Evolutionary conservation across 1,140 invertebrate species (phyloP).

Genomic region (Drosophila dunni): DNA sequence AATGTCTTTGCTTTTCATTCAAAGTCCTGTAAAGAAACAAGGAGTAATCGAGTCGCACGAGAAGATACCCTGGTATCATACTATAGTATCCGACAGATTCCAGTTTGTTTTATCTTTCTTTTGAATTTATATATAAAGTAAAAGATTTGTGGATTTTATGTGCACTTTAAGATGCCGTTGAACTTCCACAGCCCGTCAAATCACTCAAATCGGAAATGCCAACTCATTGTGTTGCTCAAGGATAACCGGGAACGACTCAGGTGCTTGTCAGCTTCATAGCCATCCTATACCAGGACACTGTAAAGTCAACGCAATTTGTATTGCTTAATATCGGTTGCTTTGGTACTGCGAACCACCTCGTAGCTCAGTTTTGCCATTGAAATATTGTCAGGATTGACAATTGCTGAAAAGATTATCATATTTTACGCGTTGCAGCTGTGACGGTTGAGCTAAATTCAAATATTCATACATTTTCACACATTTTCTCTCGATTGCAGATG

Average conservation of each 20-base stretch:
- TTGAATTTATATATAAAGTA: background rate
- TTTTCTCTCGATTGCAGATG: conserved; percentile 85
- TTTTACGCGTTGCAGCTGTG: conserved; percentile 31
- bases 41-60: background rate
- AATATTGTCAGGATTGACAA: conserved; percentile 75
- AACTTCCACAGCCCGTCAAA: conserved; percentile 31
- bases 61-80: no score
- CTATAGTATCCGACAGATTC: no score
- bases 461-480: conserved; percentile 29
- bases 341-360: background rate
- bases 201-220: conserved; percentile 58
- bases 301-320: conserved; percentile 62
- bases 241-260: conserved; percentile 7
- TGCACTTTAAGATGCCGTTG: conserved; percentile 51
- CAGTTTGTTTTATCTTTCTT: background rate
- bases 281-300: conserved; percentile 17
- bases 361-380: conserved; percentile 48
- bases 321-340: conserved; percentile 9
- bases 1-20: conserved; percentile 39
- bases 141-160: conserved; percentile 13
- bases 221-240: conserved; percentile 54
- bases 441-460: background rate
- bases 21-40: background rate
- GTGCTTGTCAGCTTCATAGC: conserved; percentile 5
- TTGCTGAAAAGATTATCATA: conserved; percentile 45